Evolutionary conservation across 2,113 vertebrate species (phyloP).

Genomic region (Gallinago jamesoni): DNA sequence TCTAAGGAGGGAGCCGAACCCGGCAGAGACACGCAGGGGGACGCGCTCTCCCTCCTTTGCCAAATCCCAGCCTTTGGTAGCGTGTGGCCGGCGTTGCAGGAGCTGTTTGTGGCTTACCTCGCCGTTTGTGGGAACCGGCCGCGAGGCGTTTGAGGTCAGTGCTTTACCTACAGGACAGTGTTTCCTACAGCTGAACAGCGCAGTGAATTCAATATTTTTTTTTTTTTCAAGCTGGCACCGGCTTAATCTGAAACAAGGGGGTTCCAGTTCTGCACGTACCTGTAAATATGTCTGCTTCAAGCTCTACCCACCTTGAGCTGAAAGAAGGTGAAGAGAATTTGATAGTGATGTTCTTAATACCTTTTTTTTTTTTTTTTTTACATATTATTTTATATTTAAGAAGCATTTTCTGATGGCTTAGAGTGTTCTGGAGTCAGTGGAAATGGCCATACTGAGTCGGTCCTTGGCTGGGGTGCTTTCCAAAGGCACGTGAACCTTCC

Average conservation of each 20-base stretch:
- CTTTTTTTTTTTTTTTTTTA: background rate
- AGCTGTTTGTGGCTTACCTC: background rate
- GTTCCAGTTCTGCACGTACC: background rate
- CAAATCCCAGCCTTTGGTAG: background rate
- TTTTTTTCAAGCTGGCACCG: background rate
- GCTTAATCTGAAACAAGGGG: background rate
- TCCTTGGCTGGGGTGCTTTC: background rate
- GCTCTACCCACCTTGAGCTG: background rate
- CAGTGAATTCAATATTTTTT: background rate
- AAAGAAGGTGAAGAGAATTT: background rate
- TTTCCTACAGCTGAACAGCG: background rate
- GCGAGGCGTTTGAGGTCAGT: background rate
- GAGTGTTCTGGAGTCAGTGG: background rate
- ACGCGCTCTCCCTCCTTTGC: background rate
- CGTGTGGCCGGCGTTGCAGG: background rate
- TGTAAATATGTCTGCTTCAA: background rate
- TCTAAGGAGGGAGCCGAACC: background rate
- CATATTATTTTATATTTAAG: background rate
- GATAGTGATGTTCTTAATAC: background rate
- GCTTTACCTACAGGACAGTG: background rate
- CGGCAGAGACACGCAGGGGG: fast-evolving
- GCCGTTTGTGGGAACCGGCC: background rate
- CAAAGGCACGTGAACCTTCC: background rate
- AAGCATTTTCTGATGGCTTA: background rate
- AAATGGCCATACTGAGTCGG: background rate